These are phyloP conservation scores for Cydia splendana DNA, from an alignment of 1,140 invertebrate genomes.

Conservation along the genomic window DNA sequence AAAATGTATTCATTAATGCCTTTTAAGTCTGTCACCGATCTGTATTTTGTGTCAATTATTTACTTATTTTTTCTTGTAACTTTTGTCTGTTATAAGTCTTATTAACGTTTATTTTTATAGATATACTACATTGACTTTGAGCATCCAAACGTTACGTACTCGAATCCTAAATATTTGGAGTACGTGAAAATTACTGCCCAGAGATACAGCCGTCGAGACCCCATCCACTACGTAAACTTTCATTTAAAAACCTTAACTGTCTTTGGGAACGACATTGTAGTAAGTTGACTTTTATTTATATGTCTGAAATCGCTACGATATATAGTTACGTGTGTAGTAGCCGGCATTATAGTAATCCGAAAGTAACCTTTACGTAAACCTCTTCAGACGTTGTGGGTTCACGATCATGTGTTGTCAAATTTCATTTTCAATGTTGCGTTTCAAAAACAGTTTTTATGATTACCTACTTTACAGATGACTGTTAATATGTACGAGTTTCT, in stretches of 20 bases:
- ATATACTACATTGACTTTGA: background rate
- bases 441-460: too few relatives aligned
- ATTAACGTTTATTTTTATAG: background rate
- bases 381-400: too few relatives aligned
- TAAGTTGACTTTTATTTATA: background rate
- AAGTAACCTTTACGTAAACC: too few relatives aligned
- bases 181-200: background rate
- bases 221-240: background rate
- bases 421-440: too few relatives aligned
- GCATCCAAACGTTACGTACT: background rate
- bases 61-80: background rate
- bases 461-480: too few relatives aligned
- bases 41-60: background rate
- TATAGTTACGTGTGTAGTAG: too few relatives aligned
- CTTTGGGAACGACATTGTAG: background rate
- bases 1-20: too few relatives aligned
- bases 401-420: too few relatives aligned
- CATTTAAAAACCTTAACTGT: background rate
- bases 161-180: background rate
- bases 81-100: background rate
- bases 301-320: too few relatives aligned
- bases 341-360: too few relatives aligned
- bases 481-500: too few relatives aligned
- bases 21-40: too few relatives aligned
- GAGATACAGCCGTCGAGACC: background rate